A percentile compares a stretch with the other conserved stretches of the same genome.
These are phyloP conservation scores for Antheraea pernyi DNA, from an alignment of 1,140 invertebrate species.

Conservation along the genomic window DNA sequence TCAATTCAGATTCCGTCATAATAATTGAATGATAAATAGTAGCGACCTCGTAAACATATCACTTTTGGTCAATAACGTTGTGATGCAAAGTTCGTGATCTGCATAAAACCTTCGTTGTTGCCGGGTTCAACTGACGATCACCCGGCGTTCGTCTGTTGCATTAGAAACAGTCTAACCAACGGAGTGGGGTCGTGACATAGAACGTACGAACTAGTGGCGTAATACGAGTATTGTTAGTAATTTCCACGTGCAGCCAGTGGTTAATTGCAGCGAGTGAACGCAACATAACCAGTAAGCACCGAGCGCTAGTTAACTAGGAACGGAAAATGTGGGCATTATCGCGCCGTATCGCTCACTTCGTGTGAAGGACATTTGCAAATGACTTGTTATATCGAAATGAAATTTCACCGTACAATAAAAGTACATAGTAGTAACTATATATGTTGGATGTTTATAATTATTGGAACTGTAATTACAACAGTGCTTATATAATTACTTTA, in stretches of 20 bases:
- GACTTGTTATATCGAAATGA: slow-evolving; percentile 13
- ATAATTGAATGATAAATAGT: slow-evolving; percentile 4
- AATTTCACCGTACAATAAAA: slow-evolving; percentile 5
- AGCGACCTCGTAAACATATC: slow-evolving; percentile 12
- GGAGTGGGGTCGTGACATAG: slow-evolving; percentile 49
- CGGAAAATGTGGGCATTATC: slow-evolving; percentile 47
- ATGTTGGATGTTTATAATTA: no score
- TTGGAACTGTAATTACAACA: no score
- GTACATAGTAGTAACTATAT: no score
- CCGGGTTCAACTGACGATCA: slow-evolving; percentile 53
- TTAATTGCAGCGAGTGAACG: slow-evolving; percentile 38
- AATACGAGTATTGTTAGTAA: slow-evolving; percentile 47
- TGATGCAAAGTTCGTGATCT: slow-evolving; percentile 35
- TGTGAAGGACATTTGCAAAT: slow-evolving; percentile 33
- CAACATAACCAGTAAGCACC: slow-evolving; percentile 7
- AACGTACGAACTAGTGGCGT: slow-evolving; percentile 43
- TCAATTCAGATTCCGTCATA: not conserved
- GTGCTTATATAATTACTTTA: no score
- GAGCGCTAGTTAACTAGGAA: slow-evolving; percentile 26
- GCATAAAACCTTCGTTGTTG: slow-evolving; percentile 39
- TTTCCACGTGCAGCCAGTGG: slow-evolving; percentile 42
- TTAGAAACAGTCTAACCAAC: slow-evolving; percentile 39
- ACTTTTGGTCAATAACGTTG: slow-evolving; percentile 33
- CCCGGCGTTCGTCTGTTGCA: slow-evolving; percentile 30
- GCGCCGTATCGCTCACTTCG: slow-evolving; percentile 30